phyloP scores from a whole-genome alignment of 2,888 invertebrate species.

The Arctia plantaginis region DNA sequence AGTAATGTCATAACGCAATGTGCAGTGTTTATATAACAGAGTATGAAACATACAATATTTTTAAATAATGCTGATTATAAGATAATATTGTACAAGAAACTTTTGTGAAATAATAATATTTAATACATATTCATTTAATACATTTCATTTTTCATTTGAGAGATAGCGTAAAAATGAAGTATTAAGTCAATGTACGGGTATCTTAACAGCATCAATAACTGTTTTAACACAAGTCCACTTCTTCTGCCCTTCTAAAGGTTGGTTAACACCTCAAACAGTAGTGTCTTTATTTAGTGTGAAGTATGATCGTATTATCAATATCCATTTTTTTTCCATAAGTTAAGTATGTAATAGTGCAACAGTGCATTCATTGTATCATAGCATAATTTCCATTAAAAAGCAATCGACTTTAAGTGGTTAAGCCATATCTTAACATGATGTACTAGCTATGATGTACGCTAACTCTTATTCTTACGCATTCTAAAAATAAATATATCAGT shows the following conservation, averaged over 20 bases:
- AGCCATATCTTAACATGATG: conserved; percentile 53
- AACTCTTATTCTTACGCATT: conserved; percentile 46
- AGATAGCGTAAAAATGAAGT: neutral
- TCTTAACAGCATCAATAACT: neutral
- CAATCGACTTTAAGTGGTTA: conserved; percentile 53
- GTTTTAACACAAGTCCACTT: neutral
- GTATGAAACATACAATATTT: neutral
- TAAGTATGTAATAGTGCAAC: conserved; percentile 22
- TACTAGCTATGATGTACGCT: conserved; percentile 51
- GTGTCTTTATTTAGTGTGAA: neutral
- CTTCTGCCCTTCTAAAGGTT: neutral
- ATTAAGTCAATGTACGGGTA: too few relatives aligned
- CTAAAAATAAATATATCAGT: conserved; percentile 59
- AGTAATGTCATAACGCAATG: too few relatives aligned
- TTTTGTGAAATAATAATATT: neutral
- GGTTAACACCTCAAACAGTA: neutral
- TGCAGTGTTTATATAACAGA: neutral
- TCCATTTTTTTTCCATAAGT: neutral
- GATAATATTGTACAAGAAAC: neutral
- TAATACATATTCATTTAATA: too few relatives aligned
- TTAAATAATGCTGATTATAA: neutral
- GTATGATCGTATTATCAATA: too few relatives aligned
- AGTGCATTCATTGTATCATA: conserved; percentile 35
- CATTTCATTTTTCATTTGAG: neutral
- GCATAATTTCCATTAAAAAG: conserved; percentile 55